Evolutionary conservation across 53 echinoderm and acorn worm genomes (phyloP).

Genomic region (Actinopyga echinites): DNA sequence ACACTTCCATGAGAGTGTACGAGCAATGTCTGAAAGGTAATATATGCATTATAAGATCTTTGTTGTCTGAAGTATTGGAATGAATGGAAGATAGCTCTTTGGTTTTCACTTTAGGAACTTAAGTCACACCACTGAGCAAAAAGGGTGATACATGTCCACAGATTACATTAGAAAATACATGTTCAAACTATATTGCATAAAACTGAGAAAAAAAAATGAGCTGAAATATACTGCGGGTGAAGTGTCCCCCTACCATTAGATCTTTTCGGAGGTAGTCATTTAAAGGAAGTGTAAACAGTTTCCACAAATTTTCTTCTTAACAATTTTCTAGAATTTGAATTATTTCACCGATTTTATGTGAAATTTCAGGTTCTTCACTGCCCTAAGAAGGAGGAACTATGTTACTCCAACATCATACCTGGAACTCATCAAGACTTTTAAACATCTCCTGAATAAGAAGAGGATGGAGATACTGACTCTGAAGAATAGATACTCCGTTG

Average conservation of each 20-base stretch:
- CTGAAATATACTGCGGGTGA: no score
- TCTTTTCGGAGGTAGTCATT: neutral
- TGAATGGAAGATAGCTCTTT: no score
- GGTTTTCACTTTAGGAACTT: no score
- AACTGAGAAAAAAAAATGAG: no score
- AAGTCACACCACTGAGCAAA: no score
- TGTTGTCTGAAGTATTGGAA: no score
- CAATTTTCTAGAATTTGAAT: neutral
- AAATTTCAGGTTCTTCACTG: slow-evolving; percentile 72
- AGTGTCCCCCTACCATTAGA: neutral
- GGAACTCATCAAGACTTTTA: slow-evolving; percentile 96
- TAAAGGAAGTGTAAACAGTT: neutral
- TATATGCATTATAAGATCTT: no score
- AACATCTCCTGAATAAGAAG: slow-evolving; percentile 87
- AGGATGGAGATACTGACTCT: slow-evolving; percentile 95
- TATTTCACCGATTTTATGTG: neutral
- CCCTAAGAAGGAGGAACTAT: slow-evolving; percentile 81
- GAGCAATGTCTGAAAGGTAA: slow-evolving; percentile 95
- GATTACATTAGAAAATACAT: no score
- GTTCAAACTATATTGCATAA: no score
- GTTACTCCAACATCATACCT: slow-evolving; percentile 97
- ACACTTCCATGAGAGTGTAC: slow-evolving; percentile 98
- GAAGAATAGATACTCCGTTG: slow-evolving; percentile 88
- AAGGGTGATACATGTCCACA: no score
- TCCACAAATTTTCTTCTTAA: no score